phyloP scores from a whole-genome alignment of 23 tunicate species.

The Halocynthia aurantium region DNA sequence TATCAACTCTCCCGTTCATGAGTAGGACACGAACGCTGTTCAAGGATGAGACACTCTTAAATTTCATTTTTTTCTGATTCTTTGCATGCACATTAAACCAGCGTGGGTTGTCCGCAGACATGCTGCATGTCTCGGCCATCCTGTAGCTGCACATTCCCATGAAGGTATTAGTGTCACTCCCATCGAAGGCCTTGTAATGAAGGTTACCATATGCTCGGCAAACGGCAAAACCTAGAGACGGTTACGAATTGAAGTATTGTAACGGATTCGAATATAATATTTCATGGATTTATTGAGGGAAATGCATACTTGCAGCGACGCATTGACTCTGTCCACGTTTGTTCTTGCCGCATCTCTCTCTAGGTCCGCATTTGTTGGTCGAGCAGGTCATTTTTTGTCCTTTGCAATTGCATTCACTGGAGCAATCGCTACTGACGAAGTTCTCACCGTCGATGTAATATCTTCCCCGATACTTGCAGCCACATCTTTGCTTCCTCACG shows the following conservation, averaged over 20 bases:
- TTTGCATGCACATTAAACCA: conserved; percentile 25
- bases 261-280: too few relatives aligned
- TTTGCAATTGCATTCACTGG: neutral
- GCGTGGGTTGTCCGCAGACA: conserved; percentile 44
- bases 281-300: neutral
- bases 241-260: too few relatives aligned
- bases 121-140: conserved; percentile 42
- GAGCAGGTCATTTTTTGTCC: conserved; percentile 8
- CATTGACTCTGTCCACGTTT: conserved; percentile 1
- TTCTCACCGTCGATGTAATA: neutral
- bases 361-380: neutral
- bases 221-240: conserved; percentile 14
- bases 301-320: conserved; percentile 5
- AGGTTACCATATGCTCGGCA: conserved; percentile 81
- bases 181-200: conserved; percentile 64
- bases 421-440: neutral
- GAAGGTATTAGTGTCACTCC: conserved; percentile 43
- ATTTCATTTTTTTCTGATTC: neutral
- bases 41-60: conserved; percentile 1
- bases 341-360: conserved; percentile 8
- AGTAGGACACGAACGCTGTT: neutral
- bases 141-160: conserved; percentile 58
- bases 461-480: too few relatives aligned
- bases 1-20: neutral
- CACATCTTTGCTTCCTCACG: too few relatives aligned